Base-by-base conservation (phyloP, 1,140 invertebrate genomes). In the Drosophila neocordata region DNA sequence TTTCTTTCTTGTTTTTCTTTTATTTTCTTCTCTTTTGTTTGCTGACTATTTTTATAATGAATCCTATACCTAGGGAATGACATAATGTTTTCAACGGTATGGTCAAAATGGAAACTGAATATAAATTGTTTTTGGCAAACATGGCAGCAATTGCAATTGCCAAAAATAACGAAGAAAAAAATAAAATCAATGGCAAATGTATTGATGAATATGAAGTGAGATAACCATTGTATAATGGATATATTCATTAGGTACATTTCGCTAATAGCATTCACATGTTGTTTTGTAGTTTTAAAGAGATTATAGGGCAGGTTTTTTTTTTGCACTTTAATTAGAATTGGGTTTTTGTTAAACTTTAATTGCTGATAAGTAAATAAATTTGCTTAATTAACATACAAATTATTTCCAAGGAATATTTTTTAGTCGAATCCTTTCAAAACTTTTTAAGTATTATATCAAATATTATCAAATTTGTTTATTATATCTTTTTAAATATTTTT, bases 71-170 rank as follows among this genome's bases (percentile, higher is more conserved):
- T 15, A 74, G 72, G 51, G 34, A 74, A 67, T 77, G 75, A 77
- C 73, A 77, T 77, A 77, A 77, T 80, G 53, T 77, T 18, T 64
- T 44, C 6, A 60, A 1, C 11, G 12, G 1, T 35, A 41, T 20
- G 66, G 69, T 56, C 61, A 37, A 72, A 77, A 77, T 81, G 79
- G 74, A 62, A 58, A 22, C 44, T 31, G 73, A 57, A 65, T 31
- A 77, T 77, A 77, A 27, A 55, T 59, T 55, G 15, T 75, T 79
- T 69, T 73, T 77, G 73, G 77, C 77, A 75, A 72, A 48, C 41
- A 48, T 80, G 41, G 62, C 65, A 61, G 62, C 66, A 77, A 81
- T 75, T 68, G 77, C 77, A 80, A 77, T 63, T 27, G 72, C 62
- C 74, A 77, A 76, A 71, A 69, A 20, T 8, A 48, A 48, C 41